Evolutionary conservation across 2,113 vertebrate species (phyloP), one percentile per base, ranked within the genome.

Genomic region (Caretta caretta): DNA sequence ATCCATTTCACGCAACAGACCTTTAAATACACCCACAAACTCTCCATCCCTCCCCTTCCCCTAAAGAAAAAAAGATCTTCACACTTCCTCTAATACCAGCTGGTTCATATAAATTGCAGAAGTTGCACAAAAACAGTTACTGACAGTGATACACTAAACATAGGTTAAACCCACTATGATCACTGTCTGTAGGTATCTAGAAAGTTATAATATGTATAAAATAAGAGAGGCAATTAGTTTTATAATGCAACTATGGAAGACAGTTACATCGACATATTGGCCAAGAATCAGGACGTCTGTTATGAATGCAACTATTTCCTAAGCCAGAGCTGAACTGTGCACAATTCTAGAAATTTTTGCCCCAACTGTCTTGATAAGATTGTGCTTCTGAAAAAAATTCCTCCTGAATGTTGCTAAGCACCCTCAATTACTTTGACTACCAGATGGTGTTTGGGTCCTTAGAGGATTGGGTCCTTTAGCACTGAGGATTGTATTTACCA

Each of bases 1-100:
- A 90, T 72, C 93, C 84, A 94, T 97, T 97, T 86, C 4, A 83
- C 84, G 95, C 87, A 97, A 95, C 97, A 97, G 97, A 97, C 95
- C 97, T 93, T 0, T 46, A 97, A 91, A 75, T 95, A 88, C 97
- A 97, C 96, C 97, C 98, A 92, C 97, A 96, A 97, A 95, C 97
- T 96, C 95, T 92, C 93, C 86, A 85, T 88, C 91, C 97, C 92
- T 93, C 96, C 87, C 91, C 93, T 96, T 95, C 90, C 84, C 88
- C 83, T 2, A 1, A 2, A 48, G 10, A 72, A 83, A 96, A 92
- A 87, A 51, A 94, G 93, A 94, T 97, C 98, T 98, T 98, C 98
- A 98, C 98, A 98, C 98, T 96, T 98, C 81, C n/a, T n/a, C 96
- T 97, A 97, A 96, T 96, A 96, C 97, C 98, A 98, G 98, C 98